Evolutionary conservation across 2,888 invertebrate species (phyloP).

Genomic region (Arctia plantaginis): DNA sequence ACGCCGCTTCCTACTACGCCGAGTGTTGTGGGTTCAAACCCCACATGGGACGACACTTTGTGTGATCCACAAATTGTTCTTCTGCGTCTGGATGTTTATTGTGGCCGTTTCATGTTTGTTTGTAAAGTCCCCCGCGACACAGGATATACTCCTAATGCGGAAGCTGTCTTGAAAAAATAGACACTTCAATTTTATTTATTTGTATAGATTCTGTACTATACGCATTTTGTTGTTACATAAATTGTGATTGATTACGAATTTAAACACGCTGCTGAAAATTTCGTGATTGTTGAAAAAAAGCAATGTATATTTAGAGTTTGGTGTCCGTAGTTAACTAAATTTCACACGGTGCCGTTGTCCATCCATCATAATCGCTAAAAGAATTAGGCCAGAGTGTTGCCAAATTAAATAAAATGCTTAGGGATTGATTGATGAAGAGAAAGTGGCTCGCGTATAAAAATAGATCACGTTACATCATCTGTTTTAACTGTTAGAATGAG

Average conservation of each 20-base stretch:
- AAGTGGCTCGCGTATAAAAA: conserved; percentile 15
- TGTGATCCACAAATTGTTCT: too few species aligned
- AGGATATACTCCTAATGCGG: too few species aligned
- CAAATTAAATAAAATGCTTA: conserved; percentile 67
- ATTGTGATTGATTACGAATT: not conserved
- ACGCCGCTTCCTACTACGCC: too few species aligned
- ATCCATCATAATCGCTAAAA: conserved; percentile 63
- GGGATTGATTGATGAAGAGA: conserved; percentile 63
- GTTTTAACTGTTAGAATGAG: not conserved
- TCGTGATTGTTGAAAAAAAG: not conserved
- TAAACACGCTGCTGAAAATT: not conserved
- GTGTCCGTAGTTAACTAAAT: conserved; percentile 40
- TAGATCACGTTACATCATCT: conserved; percentile 1
- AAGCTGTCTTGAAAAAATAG: too few species aligned
- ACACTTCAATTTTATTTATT: too few species aligned
- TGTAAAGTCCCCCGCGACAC: too few species aligned
- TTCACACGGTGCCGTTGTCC: conserved; percentile 35
- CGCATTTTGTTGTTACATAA: not conserved
- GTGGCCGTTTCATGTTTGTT: too few species aligned
- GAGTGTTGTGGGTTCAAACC: too few species aligned
- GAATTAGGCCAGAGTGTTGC: conserved; percentile 60
- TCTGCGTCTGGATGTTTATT: too few species aligned
- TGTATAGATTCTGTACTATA: too few species aligned
- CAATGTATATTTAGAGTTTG: conserved; percentile 26
- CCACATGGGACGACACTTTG: too few species aligned